These are phyloP conservation scores for Scolopax rusticola DNA, from an alignment of 2,797 vertebrate species.

Conservation along the genomic window DNA sequence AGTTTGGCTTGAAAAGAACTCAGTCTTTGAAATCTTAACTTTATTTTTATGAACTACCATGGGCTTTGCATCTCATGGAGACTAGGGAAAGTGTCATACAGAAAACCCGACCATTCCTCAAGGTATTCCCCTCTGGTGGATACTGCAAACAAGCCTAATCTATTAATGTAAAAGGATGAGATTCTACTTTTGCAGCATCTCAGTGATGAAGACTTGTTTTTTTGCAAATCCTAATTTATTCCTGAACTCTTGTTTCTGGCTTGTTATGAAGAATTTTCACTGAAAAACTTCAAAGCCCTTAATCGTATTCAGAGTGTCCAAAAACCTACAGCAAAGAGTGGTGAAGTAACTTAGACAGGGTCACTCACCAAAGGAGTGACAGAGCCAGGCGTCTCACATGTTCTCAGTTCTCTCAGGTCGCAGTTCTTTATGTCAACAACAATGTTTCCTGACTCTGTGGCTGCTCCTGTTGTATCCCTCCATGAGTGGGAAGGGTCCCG, in stretches of 20 bases:
- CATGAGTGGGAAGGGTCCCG: background rate
- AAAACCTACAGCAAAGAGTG: fast-evolving
- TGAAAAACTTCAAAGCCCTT: background rate
- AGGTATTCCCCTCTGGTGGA: background rate
- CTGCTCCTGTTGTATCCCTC: background rate
- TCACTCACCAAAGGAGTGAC: background rate
- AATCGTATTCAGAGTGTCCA: fast-evolving
- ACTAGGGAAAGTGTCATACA: background rate
- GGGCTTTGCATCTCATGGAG: background rate
- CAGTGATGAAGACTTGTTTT: background rate
- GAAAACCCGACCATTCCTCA: background rate
- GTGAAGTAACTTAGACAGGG: background rate
- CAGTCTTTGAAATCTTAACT: background rate
- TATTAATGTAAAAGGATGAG: background rate
- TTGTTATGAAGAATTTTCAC: background rate
- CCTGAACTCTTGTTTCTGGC: background rate
- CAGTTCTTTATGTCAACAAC: background rate
- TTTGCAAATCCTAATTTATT: background rate
- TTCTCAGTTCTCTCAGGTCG: background rate
- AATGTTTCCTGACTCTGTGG: background rate
- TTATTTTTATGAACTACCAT: background rate
- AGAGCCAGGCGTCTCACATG: background rate
- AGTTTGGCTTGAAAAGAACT: background rate
- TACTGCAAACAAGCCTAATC: background rate
- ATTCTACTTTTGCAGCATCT: background rate